phyloP scores from a whole-genome alignment of 2,888 invertebrate species.

The Halictus quadricinctus region DNA sequence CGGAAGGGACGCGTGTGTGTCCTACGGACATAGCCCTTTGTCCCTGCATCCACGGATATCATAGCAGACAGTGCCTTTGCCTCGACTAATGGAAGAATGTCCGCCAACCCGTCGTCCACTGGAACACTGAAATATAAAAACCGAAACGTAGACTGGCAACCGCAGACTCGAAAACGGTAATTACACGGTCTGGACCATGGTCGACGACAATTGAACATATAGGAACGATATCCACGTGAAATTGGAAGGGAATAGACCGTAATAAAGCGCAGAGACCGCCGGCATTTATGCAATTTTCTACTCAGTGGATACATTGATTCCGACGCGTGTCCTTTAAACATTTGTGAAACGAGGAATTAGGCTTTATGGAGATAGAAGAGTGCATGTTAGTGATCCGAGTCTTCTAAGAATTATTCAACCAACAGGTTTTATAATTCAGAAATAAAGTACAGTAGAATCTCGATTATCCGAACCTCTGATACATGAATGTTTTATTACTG shows the following conservation, averaged over 20 bases:
- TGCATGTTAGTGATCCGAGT: too few species aligned
- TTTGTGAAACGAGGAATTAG: background rate
- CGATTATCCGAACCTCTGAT: background rate
- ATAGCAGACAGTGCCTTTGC: conserved; percentile 29
- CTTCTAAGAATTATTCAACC: too few species aligned
- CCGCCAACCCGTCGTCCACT: conserved; percentile 28
- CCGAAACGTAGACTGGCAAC: conserved; percentile 23
- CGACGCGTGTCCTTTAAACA: background rate
- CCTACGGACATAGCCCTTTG: conserved; percentile 10
- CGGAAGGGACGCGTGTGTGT: background rate
- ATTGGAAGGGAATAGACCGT: background rate
- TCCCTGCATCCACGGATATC: conserved; percentile 4
- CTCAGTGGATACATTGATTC: background rate
- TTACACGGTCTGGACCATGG: conserved; percentile 35
- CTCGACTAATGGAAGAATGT: conserved; percentile 30
- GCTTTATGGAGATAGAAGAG: background rate
- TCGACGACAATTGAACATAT: background rate
- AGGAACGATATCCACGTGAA: background rate
- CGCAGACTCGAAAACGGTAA: conserved; percentile 49
- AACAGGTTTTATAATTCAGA: background rate
- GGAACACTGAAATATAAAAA: conserved; percentile 17
- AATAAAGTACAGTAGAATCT: background rate
- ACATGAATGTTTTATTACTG: background rate
- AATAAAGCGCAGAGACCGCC: background rate
- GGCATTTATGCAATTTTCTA: background rate